Percentiles rank a stretch among this genome's conserved stretches.
Conservation (phyloP, 2,113 vertebrate species). For the Catharus fuscescens region DNA sequence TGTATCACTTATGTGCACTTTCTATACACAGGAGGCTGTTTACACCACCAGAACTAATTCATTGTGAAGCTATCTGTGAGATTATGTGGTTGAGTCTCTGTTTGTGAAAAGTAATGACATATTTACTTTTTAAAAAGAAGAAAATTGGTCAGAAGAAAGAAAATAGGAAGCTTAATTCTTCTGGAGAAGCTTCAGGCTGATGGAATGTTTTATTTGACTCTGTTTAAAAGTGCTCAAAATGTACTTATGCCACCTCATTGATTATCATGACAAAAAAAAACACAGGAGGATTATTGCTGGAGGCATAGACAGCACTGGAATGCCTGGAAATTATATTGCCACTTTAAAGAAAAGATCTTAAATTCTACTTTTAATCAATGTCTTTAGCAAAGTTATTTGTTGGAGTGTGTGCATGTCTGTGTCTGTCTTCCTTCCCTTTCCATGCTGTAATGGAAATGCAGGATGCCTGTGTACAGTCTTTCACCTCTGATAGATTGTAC, state of each 20-base stretch:
- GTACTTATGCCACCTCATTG: background rate
- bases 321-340: slow-evolving; percentile 9
- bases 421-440: background rate
- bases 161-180: slow-evolving; percentile 38
- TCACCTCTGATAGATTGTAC: slow-evolving; percentile 71
- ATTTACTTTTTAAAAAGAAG: background rate
- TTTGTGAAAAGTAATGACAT: background rate
- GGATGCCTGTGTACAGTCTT: slow-evolving; percentile 56
- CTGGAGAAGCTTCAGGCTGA: slow-evolving; percentile 24
- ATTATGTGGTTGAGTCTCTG: background rate
- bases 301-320: background rate
- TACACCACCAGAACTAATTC: background rate
- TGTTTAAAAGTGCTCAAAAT: slow-evolving; percentile 41
- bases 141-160: background rate
- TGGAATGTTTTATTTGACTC: slow-evolving; percentile 37
- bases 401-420: background rate
- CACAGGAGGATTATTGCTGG: background rate
- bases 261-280: background rate
- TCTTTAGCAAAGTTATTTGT: slow-evolving; percentile 48
- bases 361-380: slow-evolving; percentile 53
- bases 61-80: background rate
- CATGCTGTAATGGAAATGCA: slow-evolving; percentile 61
- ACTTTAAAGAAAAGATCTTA: slow-evolving; percentile 34
- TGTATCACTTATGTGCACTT: background rate
- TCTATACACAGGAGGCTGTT: background rate